A percentile compares a stretch with the other conserved stretches of the same genome.
phyloP scores from a whole-genome alignment of 1,140 invertebrate species.

The Varroa destructor region DNA sequence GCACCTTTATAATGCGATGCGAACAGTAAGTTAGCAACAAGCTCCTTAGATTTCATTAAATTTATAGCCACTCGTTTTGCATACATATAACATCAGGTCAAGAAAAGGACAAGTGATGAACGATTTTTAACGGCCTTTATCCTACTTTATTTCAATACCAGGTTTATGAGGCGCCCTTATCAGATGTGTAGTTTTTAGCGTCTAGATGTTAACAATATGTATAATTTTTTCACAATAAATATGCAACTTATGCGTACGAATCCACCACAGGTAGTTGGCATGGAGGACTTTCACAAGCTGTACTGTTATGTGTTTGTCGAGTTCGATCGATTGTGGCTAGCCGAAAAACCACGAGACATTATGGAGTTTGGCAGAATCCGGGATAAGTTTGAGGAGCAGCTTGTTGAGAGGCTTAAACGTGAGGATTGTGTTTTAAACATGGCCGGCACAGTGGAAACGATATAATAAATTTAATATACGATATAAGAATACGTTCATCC shows the following conservation, averaged over 20 bases:
- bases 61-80: no score
- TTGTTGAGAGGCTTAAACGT: conserved; percentile 51
- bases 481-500: no score
- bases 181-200: no score
- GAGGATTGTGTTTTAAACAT: conserved; percentile 25
- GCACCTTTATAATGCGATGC: conserved; percentile 68
- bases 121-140: no score
- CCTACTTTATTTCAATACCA: no score
- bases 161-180: no score
- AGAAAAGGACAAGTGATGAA: no score
- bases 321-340: conserved; percentile 84
- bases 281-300: conserved; percentile 77
- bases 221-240: no score
- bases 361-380: conserved; percentile 84
- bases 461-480: not conserved
- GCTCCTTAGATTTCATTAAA: no score
- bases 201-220: no score
- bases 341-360: conserved; percentile 73
- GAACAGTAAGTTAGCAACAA: not conserved
- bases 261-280: conserved; percentile 42
- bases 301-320: conserved; percentile 87
- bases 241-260: conserved; percentile 39
- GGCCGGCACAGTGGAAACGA: conserved; percentile 4
- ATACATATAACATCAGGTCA: no score
- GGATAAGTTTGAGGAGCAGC: conserved; percentile 62